Conservation (phyloP, 2,113 vertebrate species). For the Uria lomvia region DNA sequence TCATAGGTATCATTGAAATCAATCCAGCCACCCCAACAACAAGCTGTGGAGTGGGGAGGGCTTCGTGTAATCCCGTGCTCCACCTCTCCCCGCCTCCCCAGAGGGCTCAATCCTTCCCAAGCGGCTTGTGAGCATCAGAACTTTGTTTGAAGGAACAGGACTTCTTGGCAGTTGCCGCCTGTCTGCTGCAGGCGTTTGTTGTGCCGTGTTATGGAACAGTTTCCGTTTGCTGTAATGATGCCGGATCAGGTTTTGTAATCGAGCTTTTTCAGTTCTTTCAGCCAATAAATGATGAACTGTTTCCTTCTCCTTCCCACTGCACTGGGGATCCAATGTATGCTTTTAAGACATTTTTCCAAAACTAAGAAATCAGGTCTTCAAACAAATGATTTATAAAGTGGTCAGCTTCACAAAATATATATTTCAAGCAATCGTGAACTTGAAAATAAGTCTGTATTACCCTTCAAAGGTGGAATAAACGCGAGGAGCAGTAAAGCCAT, state of each 20-base stretch:
- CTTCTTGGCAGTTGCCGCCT: neutral
- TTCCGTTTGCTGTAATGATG: neutral
- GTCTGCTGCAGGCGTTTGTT: fast-evolving
- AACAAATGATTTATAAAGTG: neutral
- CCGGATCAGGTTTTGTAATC: neutral
- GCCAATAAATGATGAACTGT: neutral
- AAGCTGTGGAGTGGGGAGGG: neutral
- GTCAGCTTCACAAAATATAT: fast-evolving
- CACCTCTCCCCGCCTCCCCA: neutral
- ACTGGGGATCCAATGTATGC: fast-evolving
- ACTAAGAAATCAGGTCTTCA: neutral
- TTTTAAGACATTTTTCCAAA: neutral
- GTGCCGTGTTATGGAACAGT: fast-evolving
- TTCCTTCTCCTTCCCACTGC: neutral
- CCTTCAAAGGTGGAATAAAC: neutral
- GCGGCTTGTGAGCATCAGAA: neutral
- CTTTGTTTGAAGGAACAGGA: neutral
- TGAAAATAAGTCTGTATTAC: neutral
- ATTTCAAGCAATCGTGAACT: neutral
- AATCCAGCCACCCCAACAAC: neutral
- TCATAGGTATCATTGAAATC: fast-evolving
- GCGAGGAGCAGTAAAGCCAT: fast-evolving
- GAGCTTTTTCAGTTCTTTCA: neutral
- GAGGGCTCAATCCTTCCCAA: neutral
- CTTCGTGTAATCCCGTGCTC: neutral